Percentiles rank a stretch among this genome's conserved stretches.
Evolutionary conservation across 1,140 invertebrate genomes (phyloP).

Genomic region (Pinna nobilis): DNA sequence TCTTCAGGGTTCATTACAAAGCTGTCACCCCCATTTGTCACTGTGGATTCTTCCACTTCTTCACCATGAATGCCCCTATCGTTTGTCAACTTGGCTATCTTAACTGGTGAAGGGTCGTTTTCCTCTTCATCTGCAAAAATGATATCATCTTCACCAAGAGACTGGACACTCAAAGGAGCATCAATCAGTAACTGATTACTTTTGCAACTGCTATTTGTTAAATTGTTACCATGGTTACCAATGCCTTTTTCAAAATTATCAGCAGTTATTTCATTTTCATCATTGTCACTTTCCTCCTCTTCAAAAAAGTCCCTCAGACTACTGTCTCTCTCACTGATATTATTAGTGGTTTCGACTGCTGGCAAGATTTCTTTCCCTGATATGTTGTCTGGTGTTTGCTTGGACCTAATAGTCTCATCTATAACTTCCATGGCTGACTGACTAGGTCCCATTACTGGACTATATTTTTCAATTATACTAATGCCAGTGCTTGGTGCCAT

Average conservation of each 20-base stretch:
- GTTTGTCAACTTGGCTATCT: not conserved
- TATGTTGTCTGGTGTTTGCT: too few species aligned
- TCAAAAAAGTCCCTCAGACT: too few species aligned
- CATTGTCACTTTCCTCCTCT: too few species aligned
- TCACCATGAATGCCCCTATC: not conserved
- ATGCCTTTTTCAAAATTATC: not conserved
- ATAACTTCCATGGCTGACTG: not conserved
- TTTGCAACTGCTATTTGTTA: not conserved
- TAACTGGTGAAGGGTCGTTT: not conserved
- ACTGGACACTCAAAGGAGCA: not conserved
- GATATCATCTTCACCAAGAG: not conserved
- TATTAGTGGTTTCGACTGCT: too few species aligned
- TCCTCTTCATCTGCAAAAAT: not conserved
- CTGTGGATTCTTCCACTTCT: not conserved
- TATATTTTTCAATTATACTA: not conserved
- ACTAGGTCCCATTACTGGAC: not conserved
- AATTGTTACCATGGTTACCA: not conserved
- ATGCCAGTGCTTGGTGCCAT: not conserved
- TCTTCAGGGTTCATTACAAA: too few species aligned
- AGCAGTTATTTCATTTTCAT: not conserved
- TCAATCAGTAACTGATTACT: not conserved
- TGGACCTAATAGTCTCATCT: too few species aligned
- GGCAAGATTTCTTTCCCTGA: too few species aligned
- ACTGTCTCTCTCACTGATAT: too few species aligned
- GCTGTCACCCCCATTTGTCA: not conserved